phyloP scores from a whole-genome alignment of 64 coral and sea anemone genomes.

The Montipora capricornis region DNA sequence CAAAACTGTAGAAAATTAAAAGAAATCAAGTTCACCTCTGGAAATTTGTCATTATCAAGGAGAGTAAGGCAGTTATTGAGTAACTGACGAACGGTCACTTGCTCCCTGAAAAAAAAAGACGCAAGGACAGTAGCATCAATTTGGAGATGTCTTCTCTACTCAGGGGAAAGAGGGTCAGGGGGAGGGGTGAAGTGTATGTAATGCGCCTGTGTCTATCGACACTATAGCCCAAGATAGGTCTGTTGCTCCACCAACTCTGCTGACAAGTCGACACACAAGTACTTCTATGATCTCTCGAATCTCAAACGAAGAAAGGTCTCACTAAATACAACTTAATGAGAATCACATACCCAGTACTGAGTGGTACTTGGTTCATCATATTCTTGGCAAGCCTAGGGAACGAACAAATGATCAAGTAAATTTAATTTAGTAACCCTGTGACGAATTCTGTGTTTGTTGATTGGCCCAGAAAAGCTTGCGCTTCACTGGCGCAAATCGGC shows the following conservation, averaged over 20 bases:
- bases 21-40: conserved; percentile 65
- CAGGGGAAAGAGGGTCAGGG: no score
- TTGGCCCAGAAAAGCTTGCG: no score
- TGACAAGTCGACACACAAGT: no score
- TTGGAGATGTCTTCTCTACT: no score
- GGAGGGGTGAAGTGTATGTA: no score
- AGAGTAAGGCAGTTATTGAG: conserved; percentile 87
- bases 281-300: neutral
- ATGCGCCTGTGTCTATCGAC: no score
- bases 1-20: neutral
- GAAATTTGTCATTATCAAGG: conserved; percentile 75
- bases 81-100: conserved; percentile 79
- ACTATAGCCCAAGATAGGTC: no score
- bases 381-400: conserved; percentile 88
- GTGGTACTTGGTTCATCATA: conserved; percentile 88
- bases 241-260: no score
- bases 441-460: no score
- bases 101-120: conserved; percentile 66
- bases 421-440: neutral
- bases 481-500: no score
- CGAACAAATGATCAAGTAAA: neutral
- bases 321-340: neutral
- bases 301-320: neutral
- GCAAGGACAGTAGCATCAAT: neutral
- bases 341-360: conserved; percentile 68